Conservation (phyloP, 2,888 invertebrate genomes). For the Abrostola tripartita region DNA sequence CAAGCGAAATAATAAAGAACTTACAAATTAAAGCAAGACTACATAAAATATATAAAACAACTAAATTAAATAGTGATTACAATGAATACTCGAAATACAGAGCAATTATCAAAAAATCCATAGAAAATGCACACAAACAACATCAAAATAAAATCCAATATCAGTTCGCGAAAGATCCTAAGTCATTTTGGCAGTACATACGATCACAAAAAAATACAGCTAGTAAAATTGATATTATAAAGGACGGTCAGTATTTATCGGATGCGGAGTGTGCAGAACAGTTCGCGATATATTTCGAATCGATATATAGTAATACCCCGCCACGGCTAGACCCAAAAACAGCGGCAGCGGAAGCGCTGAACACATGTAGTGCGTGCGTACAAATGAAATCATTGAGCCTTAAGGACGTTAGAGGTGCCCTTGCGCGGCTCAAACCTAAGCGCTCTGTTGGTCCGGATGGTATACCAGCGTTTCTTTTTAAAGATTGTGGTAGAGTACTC, state of each 20-base stretch:
- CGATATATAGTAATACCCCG: constrained; percentile 1
- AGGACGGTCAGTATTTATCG: constrained; percentile 4
- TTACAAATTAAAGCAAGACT: constrained; percentile 5
- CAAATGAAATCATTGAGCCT: constrained; percentile 1
- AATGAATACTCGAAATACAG: not conserved
- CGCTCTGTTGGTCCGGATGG: constrained; percentile 12
- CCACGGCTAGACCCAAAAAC: not conserved
- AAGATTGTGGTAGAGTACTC: constrained; percentile 8
- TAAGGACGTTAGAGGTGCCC: not conserved
- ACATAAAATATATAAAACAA: constrained; percentile 2
- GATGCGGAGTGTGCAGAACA: constrained; percentile 6
- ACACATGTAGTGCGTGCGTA: not conserved
- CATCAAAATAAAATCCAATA: constrained; percentile 6
- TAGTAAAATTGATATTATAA: not conserved
- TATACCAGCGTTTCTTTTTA: constrained; percentile 12
- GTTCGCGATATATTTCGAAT: constrained; percentile 10
- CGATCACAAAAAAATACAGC: not conserved
- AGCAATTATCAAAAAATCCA: constrained; percentile 5
- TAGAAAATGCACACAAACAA: not conserved
- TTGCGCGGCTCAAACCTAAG: constrained; percentile 8
- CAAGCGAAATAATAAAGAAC: not conserved
- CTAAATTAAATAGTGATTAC: not conserved
- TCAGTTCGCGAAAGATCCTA: constrained; percentile 5
- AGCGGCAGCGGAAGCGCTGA: not conserved
- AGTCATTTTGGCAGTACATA: constrained; percentile 12